Evolutionary conservation across 2,113 vertebrate genomes (phyloP).

Genomic region (Speoplatyrhinus poulsoni): DNA sequence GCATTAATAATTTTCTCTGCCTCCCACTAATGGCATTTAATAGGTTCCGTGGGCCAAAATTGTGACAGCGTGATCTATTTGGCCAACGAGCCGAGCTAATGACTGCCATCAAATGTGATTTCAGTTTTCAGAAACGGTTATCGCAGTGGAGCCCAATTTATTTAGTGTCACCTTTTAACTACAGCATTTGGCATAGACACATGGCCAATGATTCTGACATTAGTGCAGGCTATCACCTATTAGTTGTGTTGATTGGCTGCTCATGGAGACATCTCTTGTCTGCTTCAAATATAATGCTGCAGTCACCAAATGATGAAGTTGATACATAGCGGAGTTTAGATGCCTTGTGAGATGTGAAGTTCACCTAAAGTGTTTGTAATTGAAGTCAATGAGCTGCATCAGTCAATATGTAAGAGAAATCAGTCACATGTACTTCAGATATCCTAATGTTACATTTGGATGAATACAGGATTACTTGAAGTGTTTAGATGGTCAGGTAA

Average conservation of each 20-base stretch:
- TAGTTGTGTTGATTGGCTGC: conserved; percentile 59
- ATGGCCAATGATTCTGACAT: conserved; percentile 51
- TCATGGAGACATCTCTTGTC: conserved; percentile 54
- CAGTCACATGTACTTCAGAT: conserved; percentile 28
- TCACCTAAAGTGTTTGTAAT: conserved; percentile 65
- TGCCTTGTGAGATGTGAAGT: conserved; percentile 31
- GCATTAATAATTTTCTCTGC: conserved; percentile 59
- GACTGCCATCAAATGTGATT: conserved; percentile 76
- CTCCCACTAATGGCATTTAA: conserved; percentile 71
- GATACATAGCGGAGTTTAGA: conserved; percentile 42
- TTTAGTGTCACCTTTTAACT: conserved; percentile 75
- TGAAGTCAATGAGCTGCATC: conserved; percentile 70
- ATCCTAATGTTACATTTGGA: conserved; percentile 53
- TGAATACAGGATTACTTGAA: conserved; percentile 69
- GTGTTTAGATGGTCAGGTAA: conserved; percentile 47
- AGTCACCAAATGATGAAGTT: conserved; percentile 30
- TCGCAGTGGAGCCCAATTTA: conserved; percentile 71
- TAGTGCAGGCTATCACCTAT: conserved; percentile 55
- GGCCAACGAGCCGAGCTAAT: conserved; percentile 72
- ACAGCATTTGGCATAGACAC: conserved; percentile 65
- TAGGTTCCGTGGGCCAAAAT: conserved; percentile 64
- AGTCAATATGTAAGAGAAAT: conserved; percentile 67
- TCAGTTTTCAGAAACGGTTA: conserved; percentile 71
- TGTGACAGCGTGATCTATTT: conserved; percentile 76
- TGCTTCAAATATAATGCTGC: conserved; percentile 56